Evolutionary conservation across 1,140 invertebrate species (phyloP), one percentile per base, ranked within the genome.

Genomic region (Ceratoteleas bidentatus): DNA sequence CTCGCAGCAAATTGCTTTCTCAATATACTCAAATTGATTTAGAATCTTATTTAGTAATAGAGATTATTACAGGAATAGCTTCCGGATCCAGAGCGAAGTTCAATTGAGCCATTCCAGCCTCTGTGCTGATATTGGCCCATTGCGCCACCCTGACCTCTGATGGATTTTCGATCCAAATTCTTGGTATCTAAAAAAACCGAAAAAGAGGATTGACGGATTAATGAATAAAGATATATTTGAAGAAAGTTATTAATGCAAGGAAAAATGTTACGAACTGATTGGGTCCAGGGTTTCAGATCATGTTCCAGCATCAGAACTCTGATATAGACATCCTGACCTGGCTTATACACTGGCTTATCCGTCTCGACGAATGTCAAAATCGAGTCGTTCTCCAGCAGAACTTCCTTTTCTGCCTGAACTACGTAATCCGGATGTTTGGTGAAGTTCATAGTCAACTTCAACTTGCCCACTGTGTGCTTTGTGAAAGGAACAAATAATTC

Each of bases 301-400:
- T 92, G 88, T 47, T 91, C 91, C 3, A 94, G 56, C 36, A 90
- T 89, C 0, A 94, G 87, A 40, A 93, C 86, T 53, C 93, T 88
- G 40, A 94, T 92, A 66, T 91, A 91, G 9, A 94, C 92, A 72
- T 90, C 90, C 81, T 94, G 93, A 3, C 93, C 92, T 4, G 94
- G 94, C 61, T 94, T 93, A 87, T 95, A 96, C 6, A 94, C 90
- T 0, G 93, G 92, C 61, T n/a, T 92, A 54, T 94, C 93, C 0
- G 93, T 92, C 78, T 93, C 93, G 2, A 93, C 87, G 16, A n/a
- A n/a, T n/a, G n/a, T n/a, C n/a, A n/a, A n/a, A n/a, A n/a, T n/a
- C n/a, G n/a, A n/a, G n/a, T n/a, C n/a, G n/a, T n/a, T n/a, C n/a
- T n/a, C n/a, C n/a, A n/a, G n/a, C n/a, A n/a, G n/a, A n/a, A n/a